phyloP scores from a whole-genome alignment of 2,797 vertebrate species.

The Thripadectes ignobilis region DNA sequence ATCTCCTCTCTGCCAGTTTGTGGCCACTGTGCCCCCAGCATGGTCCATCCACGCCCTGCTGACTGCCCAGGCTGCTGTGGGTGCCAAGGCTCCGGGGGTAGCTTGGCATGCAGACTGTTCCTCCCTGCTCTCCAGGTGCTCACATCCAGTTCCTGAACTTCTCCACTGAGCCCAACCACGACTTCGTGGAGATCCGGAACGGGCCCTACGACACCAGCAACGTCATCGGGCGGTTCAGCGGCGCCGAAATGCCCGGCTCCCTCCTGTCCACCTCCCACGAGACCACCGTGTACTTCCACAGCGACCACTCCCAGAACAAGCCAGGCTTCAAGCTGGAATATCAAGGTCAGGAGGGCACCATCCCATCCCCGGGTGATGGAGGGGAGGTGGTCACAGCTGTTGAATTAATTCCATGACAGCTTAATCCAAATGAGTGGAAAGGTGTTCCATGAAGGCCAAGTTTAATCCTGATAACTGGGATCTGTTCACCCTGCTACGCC shows the following conservation, averaged over 20 bases:
- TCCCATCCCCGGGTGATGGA: neutral
- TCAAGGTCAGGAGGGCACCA: conserved; percentile 81
- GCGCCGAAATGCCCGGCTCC: conserved; percentile 84
- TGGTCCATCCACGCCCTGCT: neutral
- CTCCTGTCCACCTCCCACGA: conserved; percentile 96
- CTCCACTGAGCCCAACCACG: conserved; percentile 96
- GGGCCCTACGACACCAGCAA: conserved; percentile 93
- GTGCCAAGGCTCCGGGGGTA: neutral
- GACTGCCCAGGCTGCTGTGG: neutral
- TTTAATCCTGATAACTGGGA: neutral
- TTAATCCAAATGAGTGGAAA: neutral
- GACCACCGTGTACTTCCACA: conserved; percentile 94
- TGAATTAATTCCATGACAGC: neutral
- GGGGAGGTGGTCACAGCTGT: neutral
- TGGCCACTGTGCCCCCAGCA: neutral
- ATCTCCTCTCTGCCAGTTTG: neutral
- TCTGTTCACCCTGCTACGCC: neutral
- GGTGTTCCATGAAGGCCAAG: neutral
- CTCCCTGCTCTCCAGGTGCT: conserved; percentile 79
- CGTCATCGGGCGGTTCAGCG: conserved; percentile 93
- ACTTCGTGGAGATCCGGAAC: conserved; percentile 95
- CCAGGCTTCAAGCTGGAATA: conserved; percentile 96
- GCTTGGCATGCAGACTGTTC: neutral
- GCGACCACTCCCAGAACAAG: conserved; percentile 97
- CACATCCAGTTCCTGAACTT: conserved; percentile 97